A percentile compares a stretch with the other conserved stretches of the same genome.
Conservation (phyloP, 2,113 vertebrate species). For the Hyla sarda region DNA sequence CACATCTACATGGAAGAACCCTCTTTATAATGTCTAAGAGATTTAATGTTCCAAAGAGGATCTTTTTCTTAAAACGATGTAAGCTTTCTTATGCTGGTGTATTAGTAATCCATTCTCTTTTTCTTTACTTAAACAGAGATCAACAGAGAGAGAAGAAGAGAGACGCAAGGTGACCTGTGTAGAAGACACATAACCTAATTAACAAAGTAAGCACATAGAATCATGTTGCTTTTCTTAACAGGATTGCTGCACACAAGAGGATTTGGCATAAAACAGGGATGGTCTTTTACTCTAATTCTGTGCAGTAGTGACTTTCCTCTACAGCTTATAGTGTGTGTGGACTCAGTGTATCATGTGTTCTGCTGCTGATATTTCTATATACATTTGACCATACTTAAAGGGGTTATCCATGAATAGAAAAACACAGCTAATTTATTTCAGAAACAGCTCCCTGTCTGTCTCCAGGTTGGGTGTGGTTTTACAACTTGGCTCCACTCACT, state of each 20-base stretch:
- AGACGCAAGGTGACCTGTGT: constrained; percentile 54
- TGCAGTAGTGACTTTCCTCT: not conserved
- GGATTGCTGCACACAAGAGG: constrained; percentile 34
- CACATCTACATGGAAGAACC: not conserved
- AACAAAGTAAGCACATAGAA: constrained; percentile 51
- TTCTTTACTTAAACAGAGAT: constrained; percentile 60
- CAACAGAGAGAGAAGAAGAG: constrained; percentile 24
- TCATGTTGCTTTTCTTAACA: constrained; percentile 56
- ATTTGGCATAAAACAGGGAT: constrained; percentile 12
- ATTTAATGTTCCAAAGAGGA: constrained; percentile 20
- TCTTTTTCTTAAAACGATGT: constrained; percentile 61
- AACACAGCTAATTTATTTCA: too few species aligned
- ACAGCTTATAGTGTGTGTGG: not conserved
- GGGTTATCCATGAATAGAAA: too few species aligned
- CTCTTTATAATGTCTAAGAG: constrained; percentile 63
- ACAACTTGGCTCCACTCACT: too few species aligned
- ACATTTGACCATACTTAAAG: not conserved
- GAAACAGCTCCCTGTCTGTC: too few species aligned
- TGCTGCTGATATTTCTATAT: not conserved
- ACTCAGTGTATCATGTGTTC: not conserved
- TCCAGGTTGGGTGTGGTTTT: too few species aligned
- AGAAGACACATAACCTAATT: constrained; percentile 60
- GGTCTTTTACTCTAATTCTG: not conserved
- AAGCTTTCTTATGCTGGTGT: constrained; percentile 64
- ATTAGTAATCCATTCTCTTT: constrained; percentile 66